Evolutionary conservation across 2,113 vertebrate species (phyloP), one percentile per base, ranked within the genome.

Genomic region (Tragelaphus imberbis): DNA sequence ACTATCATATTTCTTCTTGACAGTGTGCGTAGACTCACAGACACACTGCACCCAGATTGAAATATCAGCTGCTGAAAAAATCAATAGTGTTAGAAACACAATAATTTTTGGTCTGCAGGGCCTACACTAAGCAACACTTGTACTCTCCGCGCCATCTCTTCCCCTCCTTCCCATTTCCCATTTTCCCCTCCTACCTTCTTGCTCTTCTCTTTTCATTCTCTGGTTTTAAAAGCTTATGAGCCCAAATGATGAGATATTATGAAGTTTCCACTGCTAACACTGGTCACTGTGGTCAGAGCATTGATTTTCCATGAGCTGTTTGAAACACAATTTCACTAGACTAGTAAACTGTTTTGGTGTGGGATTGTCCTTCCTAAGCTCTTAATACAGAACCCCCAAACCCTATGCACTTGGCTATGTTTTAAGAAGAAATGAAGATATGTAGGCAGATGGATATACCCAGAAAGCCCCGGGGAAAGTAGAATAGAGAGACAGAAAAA

Each of bases 1-100:
- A 99, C 99, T 99, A 99, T 99, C 99, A 99, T 99, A 99, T 99
- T 99, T 99, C 99, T 99, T 99, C 99, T 99, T 99, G 99, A 99
- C 99, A 99, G 99, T 98, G 98, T 99, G 98, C 98, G 98, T 99
- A 99, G 98, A 99, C 98, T 98, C 99, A 99, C 99, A 99, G 99
- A 99, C 99, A 99, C 98, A 98, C 99, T 99, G 99, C 98, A 99
- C 98, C 99, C 99, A 99, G 99, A 99, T 99, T 99, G 99, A 99
- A 99, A 99, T 99, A 99, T 99, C 99, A 99, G 99, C 98, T 98
- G 98, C 99, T 98, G 98, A 98, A 99, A 99, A 99, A 99, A 99
- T 99, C 99, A 99, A 99, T 99, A 99, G 98, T 84, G 94, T 98
- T 99, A 98, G 99, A 99, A 99, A 99, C 98, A 99, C 99, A 99